phyloP scores from a whole-genome alignment of 2,888 invertebrate genomes.

The Lasiommata megera region DNA sequence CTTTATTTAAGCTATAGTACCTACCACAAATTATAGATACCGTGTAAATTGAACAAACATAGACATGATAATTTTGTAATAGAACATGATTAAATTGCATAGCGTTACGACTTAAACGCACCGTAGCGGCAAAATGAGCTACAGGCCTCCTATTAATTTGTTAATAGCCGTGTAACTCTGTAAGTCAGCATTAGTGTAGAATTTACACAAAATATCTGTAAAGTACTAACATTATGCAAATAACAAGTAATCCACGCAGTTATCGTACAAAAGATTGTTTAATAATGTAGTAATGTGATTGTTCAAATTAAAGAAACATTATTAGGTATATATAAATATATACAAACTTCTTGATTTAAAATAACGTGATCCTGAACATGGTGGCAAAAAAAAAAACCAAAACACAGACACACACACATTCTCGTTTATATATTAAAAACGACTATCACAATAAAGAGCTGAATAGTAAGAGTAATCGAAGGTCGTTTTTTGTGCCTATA shows the following conservation, averaged over 20 bases:
- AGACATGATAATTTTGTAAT: background rate
- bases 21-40: background rate
- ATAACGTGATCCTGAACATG: too few relatives aligned
- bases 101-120: background rate
- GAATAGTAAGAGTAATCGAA: too few relatives aligned
- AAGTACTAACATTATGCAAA: constrained; percentile 16
- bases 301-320: background rate
- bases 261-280: too few relatives aligned
- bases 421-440: too few relatives aligned
- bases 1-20: too few relatives aligned
- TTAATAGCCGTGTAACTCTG: constrained; percentile 17
- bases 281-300: constrained; percentile 8
- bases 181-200: constrained; percentile 10
- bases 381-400: too few relatives aligned
- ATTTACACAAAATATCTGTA: constrained; percentile 16
- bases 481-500: background rate
- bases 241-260: too few relatives aligned
- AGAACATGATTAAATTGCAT: background rate
- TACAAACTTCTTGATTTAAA: too few relatives aligned
- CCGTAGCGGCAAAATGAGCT: background rate
- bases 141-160: constrained; percentile 11
- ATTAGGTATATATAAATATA: background rate
- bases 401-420: too few relatives aligned
- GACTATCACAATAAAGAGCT: too few relatives aligned
- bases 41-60: background rate